phyloP scores from a whole-genome alignment of 2,888 invertebrate species.

The Tachina grossa region DNA sequence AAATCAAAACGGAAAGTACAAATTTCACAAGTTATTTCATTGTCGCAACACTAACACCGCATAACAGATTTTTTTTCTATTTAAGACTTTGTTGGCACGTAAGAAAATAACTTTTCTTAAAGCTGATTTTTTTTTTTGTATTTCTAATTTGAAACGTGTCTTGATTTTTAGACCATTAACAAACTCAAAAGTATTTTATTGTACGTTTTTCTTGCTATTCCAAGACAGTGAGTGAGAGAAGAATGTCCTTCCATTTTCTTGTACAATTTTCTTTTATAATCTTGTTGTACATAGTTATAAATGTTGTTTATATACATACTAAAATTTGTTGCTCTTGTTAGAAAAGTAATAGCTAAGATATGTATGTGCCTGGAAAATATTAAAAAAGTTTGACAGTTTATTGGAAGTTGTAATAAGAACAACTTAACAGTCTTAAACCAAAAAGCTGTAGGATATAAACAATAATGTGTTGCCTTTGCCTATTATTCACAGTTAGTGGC shows the following conservation, averaged over 20 bases:
- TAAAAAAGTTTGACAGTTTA: conserved; percentile 61
- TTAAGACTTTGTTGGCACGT: conserved; percentile 57
- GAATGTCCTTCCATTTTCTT: background rate
- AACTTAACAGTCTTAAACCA: conserved; percentile 20
- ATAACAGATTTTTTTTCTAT: conserved; percentile 20
- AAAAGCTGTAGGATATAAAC: conserved; percentile 32
- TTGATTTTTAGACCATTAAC: conserved; percentile 58
- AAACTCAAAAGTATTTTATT: conserved; percentile 17
- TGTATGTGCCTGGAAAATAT: conserved; percentile 50
- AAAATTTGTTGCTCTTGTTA: conserved; percentile 25
- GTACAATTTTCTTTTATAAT: conserved; percentile 13
- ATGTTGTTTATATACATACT: background rate
- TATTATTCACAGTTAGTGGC: background rate
- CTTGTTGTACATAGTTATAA: conserved; percentile 9
- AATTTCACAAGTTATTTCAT: conserved; percentile 27
- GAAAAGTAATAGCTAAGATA: conserved; percentile 49
- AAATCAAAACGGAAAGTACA: conserved; percentile 1
- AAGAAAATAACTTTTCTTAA: conserved; percentile 63
- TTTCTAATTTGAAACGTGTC: conserved; percentile 68
- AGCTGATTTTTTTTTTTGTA: conserved; percentile 52
- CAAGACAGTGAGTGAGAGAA: background rate
- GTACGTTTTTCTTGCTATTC: background rate
- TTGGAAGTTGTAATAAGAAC: conserved; percentile 44
- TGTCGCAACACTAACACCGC: background rate
- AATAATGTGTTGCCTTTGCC: background rate